Conservation (phyloP, 2,113 vertebrate genomes). For the Phoxinus phoxinus region DNA sequence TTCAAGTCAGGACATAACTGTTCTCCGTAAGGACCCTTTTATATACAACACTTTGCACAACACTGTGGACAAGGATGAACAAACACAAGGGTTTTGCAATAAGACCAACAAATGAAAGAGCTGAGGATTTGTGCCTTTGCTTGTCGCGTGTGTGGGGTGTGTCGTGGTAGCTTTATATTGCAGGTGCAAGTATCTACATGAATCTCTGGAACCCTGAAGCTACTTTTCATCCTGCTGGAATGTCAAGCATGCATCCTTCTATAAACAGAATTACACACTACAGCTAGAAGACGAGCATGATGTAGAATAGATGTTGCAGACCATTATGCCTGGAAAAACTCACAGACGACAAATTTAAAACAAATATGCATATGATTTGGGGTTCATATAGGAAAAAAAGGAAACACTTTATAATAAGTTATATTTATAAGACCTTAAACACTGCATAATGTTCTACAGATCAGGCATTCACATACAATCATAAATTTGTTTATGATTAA, state of each 20-base stretch:
- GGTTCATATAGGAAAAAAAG: not conserved
- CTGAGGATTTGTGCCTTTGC: slow-evolving; percentile 40
- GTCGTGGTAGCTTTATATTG: slow-evolving; percentile 15
- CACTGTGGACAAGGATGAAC: not conserved
- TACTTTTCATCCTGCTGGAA: slow-evolving; percentile 57
- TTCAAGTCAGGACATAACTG: slow-evolving; percentile 9
- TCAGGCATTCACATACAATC: not conserved
- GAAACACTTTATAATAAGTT: not conserved
- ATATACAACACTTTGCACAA: not conserved
- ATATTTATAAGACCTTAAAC: not conserved
- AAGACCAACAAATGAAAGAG: not conserved
- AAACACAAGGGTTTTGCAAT: slow-evolving; percentile 38
- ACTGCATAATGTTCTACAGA: not conserved
- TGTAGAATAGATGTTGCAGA: not conserved
- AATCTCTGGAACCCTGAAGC: slow-evolving; percentile 39
- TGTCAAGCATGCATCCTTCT: slow-evolving; percentile 54
- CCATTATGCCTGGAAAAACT: not conserved
- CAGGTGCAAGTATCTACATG: slow-evolving; percentile 57
- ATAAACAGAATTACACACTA: slow-evolving; percentile 14
- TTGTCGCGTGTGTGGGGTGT: slow-evolving; percentile 24
- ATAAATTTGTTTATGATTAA: not conserved
- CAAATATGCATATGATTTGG: not conserved
- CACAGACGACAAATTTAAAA: not conserved
- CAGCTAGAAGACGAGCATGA: not conserved
- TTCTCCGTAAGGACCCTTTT: slow-evolving; percentile 10